Percentiles rank a stretch among this genome's conserved stretches.
phyloP scores from a whole-genome alignment of 2,113 vertebrate genomes.

The Barnardius zonarius region DNA sequence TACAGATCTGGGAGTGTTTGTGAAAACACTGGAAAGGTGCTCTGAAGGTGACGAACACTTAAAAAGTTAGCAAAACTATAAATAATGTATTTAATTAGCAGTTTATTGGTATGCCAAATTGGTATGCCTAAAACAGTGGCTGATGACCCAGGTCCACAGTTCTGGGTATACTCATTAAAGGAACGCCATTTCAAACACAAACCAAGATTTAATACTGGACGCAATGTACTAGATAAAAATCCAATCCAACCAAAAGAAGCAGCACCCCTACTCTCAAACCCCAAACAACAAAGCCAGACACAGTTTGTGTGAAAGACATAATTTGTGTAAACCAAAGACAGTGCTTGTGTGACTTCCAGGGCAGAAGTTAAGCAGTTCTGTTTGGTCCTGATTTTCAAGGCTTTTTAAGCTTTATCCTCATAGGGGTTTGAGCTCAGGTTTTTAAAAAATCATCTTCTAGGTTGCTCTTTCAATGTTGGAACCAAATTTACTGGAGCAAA shows the following conservation, averaged over 20 bases:
- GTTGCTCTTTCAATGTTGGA: background rate
- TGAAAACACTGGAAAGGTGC: background rate
- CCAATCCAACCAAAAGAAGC: background rate
- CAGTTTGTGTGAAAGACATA: background rate
- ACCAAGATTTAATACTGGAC: background rate
- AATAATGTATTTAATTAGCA: background rate
- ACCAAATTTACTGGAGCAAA: background rate
- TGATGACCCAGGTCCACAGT: background rate
- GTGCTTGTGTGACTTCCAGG: background rate
- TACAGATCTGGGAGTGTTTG: background rate
- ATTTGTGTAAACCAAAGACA: background rate
- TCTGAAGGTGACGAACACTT: background rate
- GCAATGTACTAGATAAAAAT: background rate
- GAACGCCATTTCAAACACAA: background rate
- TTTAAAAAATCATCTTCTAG: background rate
- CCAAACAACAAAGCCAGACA: background rate
- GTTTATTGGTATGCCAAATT: background rate
- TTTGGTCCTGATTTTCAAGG: background rate
- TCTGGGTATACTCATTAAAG: background rate
- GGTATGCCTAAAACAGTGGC: background rate
- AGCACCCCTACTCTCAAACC: too few species aligned
- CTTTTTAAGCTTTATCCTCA: background rate
- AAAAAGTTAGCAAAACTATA: background rate
- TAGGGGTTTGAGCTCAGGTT: background rate
- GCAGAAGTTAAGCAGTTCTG: background rate